Evolutionary conservation across 2,888 invertebrate species (phyloP).

Genomic region (Synergus laeviventris): DNA sequence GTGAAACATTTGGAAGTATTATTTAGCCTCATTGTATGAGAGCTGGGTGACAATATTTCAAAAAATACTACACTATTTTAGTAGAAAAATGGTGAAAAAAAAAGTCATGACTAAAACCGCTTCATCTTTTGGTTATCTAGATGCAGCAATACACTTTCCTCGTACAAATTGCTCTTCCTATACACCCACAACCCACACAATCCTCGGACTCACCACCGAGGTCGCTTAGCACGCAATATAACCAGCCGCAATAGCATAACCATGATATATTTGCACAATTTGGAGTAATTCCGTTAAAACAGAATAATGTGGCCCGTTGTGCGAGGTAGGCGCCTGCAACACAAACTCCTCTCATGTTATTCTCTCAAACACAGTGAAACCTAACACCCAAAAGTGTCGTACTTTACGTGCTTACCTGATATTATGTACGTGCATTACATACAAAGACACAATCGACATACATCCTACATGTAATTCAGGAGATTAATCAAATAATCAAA

Average conservation of each 20-base stretch:
- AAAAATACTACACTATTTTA: too few relatives aligned
- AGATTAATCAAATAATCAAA: neutral
- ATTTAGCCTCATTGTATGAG: too few relatives aligned
- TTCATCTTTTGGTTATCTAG: conserved; percentile 37
- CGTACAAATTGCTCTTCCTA: conserved; percentile 37
- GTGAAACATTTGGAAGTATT: too few relatives aligned
- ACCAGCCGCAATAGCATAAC: conserved; percentile 63
- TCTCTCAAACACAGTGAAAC: conserved; percentile 15
- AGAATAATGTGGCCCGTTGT: conserved; percentile 59
- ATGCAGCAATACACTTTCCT: conserved; percentile 36
- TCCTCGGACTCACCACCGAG: conserved; percentile 44
- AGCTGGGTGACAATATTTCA: neutral
- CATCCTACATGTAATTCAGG: neutral
- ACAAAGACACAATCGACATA: neutral
- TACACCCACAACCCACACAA: conserved; percentile 9
- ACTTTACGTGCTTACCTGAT: conserved; percentile 1
- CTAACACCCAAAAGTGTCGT: conserved; percentile 25
- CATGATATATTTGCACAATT: conserved; percentile 66
- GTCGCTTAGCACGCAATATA: conserved; percentile 63
- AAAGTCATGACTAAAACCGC: conserved; percentile 15
- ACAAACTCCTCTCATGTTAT: conserved; percentile 15
- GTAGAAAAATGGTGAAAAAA: neutral
- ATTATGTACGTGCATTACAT: neutral
- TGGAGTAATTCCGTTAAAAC: conserved; percentile 66
- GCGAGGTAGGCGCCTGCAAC: conserved; percentile 15